Conservation (phyloP, 2,888 invertebrate species). For the Polyommatus icarus region DNA sequence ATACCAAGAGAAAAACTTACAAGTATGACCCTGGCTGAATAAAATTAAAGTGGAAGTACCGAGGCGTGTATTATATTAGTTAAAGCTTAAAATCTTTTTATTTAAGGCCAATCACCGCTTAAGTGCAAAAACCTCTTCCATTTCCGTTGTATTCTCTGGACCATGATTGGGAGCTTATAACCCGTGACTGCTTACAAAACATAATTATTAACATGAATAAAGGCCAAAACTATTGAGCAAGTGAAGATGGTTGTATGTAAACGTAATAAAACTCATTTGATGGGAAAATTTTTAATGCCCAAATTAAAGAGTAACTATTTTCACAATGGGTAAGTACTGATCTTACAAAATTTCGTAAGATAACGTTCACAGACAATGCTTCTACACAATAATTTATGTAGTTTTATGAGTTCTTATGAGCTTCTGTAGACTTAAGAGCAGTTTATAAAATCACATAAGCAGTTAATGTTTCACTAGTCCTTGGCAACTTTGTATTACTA, state of each 20-base stretch:
- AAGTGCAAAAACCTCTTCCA: constrained; percentile 38
- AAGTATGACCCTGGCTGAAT: background rate
- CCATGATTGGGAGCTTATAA: constrained; percentile 35
- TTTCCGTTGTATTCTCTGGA: constrained; percentile 37
- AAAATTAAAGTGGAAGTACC: background rate
- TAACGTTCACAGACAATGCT: constrained; percentile 18
- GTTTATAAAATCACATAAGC: constrained; percentile 1
- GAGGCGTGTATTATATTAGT: too few species aligned
- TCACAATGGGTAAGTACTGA: constrained; percentile 7
- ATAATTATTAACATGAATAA: constrained; percentile 17
- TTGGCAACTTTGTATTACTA: background rate
- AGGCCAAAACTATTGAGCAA: constrained; percentile 24
- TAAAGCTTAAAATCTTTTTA: background rate
- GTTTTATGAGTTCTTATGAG: background rate
- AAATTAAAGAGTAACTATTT: constrained; percentile 16
- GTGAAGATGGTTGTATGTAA: constrained; percentile 11
- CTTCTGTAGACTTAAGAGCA: background rate
- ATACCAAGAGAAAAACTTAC: background rate
- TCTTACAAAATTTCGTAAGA: constrained; percentile 17
- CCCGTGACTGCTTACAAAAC: constrained; percentile 27
- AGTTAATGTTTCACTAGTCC: constrained; percentile 4
- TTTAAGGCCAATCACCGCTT: constrained; percentile 23
- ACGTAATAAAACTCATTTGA: constrained; percentile 23
- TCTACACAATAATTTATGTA: background rate
- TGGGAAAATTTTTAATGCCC: constrained; percentile 21